A percentile compares a stretch with the other conserved stretches of the same genome.
phyloP scores from a whole-genome alignment of 2,888 invertebrate species.

The Macaria notata region DNA sequence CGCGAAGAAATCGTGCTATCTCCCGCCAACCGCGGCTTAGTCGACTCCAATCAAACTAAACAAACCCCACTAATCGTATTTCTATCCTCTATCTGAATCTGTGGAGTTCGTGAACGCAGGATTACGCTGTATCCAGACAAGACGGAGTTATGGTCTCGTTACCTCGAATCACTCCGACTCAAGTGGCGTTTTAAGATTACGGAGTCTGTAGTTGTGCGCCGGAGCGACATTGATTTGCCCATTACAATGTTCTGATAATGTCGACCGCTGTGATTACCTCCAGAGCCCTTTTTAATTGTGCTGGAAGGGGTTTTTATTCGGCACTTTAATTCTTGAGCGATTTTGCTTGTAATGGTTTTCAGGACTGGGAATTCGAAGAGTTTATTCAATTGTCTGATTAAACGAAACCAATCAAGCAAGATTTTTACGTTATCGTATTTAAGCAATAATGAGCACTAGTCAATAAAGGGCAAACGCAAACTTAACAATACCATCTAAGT shows the following conservation, averaged over 20 bases:
- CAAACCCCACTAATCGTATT: slow-evolving; percentile 77
- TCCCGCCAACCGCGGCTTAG: slow-evolving; percentile 74
- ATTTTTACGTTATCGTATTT: neutral
- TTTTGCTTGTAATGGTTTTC: slow-evolving; percentile 15
- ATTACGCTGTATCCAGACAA: slow-evolving; percentile 69
- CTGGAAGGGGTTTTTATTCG: slow-evolving; percentile 27
- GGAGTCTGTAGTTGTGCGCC: slow-evolving; percentile 41
- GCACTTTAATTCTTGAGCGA: slow-evolving; percentile 7
- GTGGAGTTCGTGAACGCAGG: slow-evolving; percentile 65
- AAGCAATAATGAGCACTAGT: neutral
- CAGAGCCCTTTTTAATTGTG: slow-evolving; percentile 37
- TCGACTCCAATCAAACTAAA: slow-evolving; percentile 78
- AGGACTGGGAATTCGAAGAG: slow-evolving; percentile 2
- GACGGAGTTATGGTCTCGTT: slow-evolving; percentile 73
- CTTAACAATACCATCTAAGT: neutral
- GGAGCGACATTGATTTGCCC: slow-evolving; percentile 44
- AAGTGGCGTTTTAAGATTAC: slow-evolving; percentile 55
- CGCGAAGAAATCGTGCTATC: slow-evolving; percentile 79
- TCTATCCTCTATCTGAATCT: slow-evolving; percentile 73
- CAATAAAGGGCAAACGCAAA: neutral
- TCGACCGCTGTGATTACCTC: slow-evolving; percentile 35
- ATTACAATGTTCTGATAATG: slow-evolving; percentile 50
- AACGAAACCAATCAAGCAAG: no score
- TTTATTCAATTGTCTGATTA: no score
- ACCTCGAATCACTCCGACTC: slow-evolving; percentile 65